Evolutionary conservation across 2,888 invertebrate genomes (phyloP), one percentile per base, ranked within the genome.

Genomic region (Agonopterix subpropinquella): DNA sequence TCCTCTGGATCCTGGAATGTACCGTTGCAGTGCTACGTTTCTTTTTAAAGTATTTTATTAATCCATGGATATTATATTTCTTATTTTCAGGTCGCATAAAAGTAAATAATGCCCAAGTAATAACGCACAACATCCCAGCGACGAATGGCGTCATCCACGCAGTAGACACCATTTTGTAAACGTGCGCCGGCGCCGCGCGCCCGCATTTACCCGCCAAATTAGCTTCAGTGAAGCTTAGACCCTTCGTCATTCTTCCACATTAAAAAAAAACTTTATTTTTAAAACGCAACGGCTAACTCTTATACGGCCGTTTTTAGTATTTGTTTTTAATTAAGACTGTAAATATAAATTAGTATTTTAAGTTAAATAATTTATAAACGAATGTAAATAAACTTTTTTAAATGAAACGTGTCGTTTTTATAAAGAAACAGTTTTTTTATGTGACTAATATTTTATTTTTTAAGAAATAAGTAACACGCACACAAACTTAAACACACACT

Each of bases 141-240:
- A 96, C 96, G 47, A 96, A 96, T 75, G 96, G 96, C 60, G 96
- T 96, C 52, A 92, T 96, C 64, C 96, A 96, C 76, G 96, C 95
- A 8, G 89, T 96, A 55, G 95, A 96, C 70, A 79, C 78, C 47
- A 69, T 88, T n/a, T 73, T 88, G 56, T 87, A 75, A 67, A 48
- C 58, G 45, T 53, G 55, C 51, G 53, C 47, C 28, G 48, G 55
- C 51, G 53, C 47, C 28, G 48, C 49, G 49, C 47, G 46, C 50
- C 49, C 52, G 52, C 51, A 58, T 53, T 56, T 58, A 56, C 61
- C 61, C 64, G 62, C 62, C 64, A 65, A 67, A 65, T 69, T 77
- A 70, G 80, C 78, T 82, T 80, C 79, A 78, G 65, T 81, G 79
- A 81, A 81, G 80, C 77, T 69, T 28, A 46, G 28, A 39, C 41